Evolutionary conservation across 1,140 invertebrate genomes (phyloP), one percentile per base, ranked within the genome.

Genomic region (Magallana angulata): DNA sequence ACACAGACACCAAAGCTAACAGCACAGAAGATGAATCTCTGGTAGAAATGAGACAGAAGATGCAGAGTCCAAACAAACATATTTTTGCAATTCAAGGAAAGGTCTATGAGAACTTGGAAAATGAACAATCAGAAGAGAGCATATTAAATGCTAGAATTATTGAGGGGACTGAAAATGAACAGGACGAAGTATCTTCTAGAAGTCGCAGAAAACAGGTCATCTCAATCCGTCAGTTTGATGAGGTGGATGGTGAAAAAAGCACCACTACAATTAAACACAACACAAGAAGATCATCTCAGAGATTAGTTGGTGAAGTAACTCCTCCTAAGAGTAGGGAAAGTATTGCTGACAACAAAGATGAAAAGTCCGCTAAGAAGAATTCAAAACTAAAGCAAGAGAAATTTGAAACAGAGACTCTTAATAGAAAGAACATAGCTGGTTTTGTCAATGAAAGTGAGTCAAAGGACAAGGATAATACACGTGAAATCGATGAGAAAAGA

Each of bases 81-180:
- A 84, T 84, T 48, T 84, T 84, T 84, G 82, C 82, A 30, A 60
- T 84, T 48, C 82, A 84, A 62, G 82, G 82, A 16, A 84, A 84
- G 60, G 18, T 84, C 11, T 84, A n/a, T 62, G 58, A 82, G 16
- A 57, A 59, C 48, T 18, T 16, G 16, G 68, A 60, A 7, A 58
- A 82, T 81, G 36, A 82, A 18, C 58, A 14, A 88, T 48, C 82
- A 14, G 57, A 59, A 59, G 81, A 71, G 30, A 18, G 64, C 36
- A 9, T 36, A 11, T 7, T 57, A 84, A 24, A 84, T 9, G 3
- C 0, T 60, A 58, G 60, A 60, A 36, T 36, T 4, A n/a, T 16
- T 18, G 18, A 84, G 14, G 81, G 18, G 3, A n/a, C 14, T 9
- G 57, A 82, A 8, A 82, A 82, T n/a, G 81, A 82, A 48, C 36